These are phyloP conservation scores for Nyctalus aviator DNA, from an alignment of 2,797 vertebrate genomes.

Conservation along the genomic window DNA sequence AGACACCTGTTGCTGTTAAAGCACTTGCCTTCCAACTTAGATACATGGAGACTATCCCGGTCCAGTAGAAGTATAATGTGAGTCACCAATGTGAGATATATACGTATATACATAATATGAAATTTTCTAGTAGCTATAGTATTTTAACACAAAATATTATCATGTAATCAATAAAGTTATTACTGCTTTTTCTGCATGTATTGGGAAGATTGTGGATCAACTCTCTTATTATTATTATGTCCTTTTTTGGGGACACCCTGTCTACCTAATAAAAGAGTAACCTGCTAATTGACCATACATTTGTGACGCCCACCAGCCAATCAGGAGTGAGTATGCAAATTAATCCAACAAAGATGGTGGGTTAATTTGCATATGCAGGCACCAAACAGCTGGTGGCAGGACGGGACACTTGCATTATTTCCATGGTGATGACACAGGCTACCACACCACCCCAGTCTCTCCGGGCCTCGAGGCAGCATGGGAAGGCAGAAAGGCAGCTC, in stretches of 20 bases:
- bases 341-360: no score
- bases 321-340: no score
- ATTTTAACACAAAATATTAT: constrained; percentile 28
- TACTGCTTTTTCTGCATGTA: not conserved
- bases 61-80: not conserved
- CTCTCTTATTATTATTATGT: not conserved
- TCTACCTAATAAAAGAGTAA: no score
- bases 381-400: no score
- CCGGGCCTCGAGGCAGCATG: no score
- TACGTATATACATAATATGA: not conserved
- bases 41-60: not conserved
- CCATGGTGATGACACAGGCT: no score
- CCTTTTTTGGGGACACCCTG: not conserved
- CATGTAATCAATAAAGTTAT: not conserved
- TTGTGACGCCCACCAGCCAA: no score
- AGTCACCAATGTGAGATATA: not conserved
- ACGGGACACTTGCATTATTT: no score
- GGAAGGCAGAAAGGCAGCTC: no score
- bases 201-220: not conserved
- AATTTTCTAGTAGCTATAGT: not conserved
- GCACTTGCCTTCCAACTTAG: not conserved
- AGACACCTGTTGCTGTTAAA: not conserved
- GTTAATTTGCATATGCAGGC: no score
- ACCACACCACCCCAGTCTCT: no score
- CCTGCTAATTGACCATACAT: no score